Evolutionary conservation across 2,888 invertebrate species (phyloP), one percentile per base, ranked within the genome.

Genomic region (Cistogaster globosa): DNA sequence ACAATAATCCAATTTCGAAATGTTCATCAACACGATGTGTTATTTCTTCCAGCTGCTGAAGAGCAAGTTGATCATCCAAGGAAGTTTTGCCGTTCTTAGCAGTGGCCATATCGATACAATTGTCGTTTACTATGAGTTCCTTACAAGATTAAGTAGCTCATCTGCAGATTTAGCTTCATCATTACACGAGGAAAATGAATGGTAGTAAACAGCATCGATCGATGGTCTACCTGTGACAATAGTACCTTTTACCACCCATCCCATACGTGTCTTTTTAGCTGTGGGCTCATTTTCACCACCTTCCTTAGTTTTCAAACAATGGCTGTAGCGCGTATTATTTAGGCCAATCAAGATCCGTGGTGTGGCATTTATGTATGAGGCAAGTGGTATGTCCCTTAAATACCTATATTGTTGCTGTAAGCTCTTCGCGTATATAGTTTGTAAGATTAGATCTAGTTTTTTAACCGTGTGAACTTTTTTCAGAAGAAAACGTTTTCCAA

Each of bases 1-100:
- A 82, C n/a, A 82, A 36, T 14, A 82, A 62, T 18, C 62, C 62
- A n/a, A 75, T 82, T 65, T 82, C 81, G 45, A 82, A 82, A 20
- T 55, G 22, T 11, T 48, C 32, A 55, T 18, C 57, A 18, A 82
- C 62, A 45, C 81, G 60, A 58, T 22, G 32, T 12, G 81, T 76
- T 12, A 62, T 7, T 6, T 32, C 42, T 63, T 82, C 20, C n/a
- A 82, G 57, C 42, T 67, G 68, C 36, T 65, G 32, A n/a, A 83
- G 51, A 68, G 78, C 82, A 38, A 38, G 20, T 16, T 67, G 32
- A 55, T 55, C 55, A 20, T 72, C 72, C 8, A 48, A 22, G 42
- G 60, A 62, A 48, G 9, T 51, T 16, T 20, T 53, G 53, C 32
- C 12, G 3, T 51, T 53, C 20, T 63, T 63, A 63, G 63, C 74